These are phyloP conservation scores for Rhagium mordax DNA, from an alignment of 2,888 invertebrate species.

Conservation along the genomic window DNA sequence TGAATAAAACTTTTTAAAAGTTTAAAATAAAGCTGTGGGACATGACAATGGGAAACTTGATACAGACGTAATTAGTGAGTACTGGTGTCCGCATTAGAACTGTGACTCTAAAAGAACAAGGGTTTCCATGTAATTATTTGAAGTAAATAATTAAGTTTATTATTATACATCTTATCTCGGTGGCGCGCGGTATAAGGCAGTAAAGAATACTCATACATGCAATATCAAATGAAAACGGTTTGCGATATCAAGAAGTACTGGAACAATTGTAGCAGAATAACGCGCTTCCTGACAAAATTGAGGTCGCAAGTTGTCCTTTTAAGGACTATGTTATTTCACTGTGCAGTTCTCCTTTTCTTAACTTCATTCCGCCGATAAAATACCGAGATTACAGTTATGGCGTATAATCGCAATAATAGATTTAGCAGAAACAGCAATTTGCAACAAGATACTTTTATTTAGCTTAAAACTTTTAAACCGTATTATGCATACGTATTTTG, in stretches of 20 bases:
- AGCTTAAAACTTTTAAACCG: too few species aligned
- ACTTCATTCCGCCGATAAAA: too few species aligned
- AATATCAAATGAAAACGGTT: neutral
- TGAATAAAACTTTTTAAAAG: constrained; percentile 23
- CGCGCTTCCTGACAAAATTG: neutral
- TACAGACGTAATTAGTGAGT: neutral
- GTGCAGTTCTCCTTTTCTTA: neutral
- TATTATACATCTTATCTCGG: too few species aligned
- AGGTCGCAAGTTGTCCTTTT: neutral
- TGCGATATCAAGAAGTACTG: neutral
- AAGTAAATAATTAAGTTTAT: neutral
- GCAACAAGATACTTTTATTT: too few species aligned
- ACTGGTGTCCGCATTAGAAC: neutral
- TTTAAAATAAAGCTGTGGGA: neutral
- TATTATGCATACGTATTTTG: too few species aligned
- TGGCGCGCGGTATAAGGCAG: neutral
- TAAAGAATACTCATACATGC: neutral
- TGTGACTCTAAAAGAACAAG: neutral
- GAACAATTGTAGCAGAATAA: constrained; percentile 9
- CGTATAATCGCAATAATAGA: too few species aligned
- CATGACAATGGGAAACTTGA: neutral
- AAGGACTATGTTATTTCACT: neutral
- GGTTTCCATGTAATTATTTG: neutral
- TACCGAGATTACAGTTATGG: too few species aligned
- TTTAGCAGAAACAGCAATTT: too few species aligned